Percentiles rank a stretch among this genome's conserved stretches.
These are phyloP conservation scores for Aphelenchoides fujianensis DNA, from an alignment of 1,140 invertebrate species.

Conservation along the genomic window DNA sequence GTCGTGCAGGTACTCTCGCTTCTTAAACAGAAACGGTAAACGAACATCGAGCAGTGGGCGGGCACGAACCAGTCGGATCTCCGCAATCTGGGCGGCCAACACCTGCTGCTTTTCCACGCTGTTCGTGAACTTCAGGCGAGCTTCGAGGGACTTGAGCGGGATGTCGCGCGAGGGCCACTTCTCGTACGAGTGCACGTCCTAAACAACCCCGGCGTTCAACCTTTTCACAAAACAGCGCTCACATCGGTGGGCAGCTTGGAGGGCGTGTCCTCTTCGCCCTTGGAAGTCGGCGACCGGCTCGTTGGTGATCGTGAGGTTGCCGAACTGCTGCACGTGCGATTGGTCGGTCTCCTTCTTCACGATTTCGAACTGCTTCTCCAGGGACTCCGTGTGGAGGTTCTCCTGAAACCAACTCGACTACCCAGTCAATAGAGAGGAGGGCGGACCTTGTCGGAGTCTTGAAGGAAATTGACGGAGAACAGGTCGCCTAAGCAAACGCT, in stretches of 20 bases:
- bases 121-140: background rate
- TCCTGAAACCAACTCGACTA: too few species aligned
- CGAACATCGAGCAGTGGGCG: background rate
- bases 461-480: conserved; percentile 71
- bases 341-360: conserved; percentile 69
- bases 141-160: conserved; percentile 15
- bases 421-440: too few species aligned
- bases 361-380: conserved; percentile 68
- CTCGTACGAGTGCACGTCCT: conserved; percentile 9
- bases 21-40: conserved; percentile 26
- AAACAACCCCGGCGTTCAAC: too few species aligned
- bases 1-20: conserved; percentile 37
- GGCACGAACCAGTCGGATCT: conserved; percentile 8
- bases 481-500: conserved; percentile 54
- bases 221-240: too few species aligned
- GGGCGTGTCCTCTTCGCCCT: conserved; percentile 39
- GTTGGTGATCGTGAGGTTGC: conserved; percentile 64
- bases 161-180: conserved; percentile 2
- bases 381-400: conserved; percentile 66
- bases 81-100: conserved; percentile 5
- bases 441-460: conserved; percentile 71
- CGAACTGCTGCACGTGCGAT: conserved; percentile 69
- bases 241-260: conserved; percentile 7
- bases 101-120: background rate
- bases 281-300: conserved; percentile 61